phyloP scores from a whole-genome alignment of 2,888 invertebrate genomes.

The Bhutanitis thaidina region DNA sequence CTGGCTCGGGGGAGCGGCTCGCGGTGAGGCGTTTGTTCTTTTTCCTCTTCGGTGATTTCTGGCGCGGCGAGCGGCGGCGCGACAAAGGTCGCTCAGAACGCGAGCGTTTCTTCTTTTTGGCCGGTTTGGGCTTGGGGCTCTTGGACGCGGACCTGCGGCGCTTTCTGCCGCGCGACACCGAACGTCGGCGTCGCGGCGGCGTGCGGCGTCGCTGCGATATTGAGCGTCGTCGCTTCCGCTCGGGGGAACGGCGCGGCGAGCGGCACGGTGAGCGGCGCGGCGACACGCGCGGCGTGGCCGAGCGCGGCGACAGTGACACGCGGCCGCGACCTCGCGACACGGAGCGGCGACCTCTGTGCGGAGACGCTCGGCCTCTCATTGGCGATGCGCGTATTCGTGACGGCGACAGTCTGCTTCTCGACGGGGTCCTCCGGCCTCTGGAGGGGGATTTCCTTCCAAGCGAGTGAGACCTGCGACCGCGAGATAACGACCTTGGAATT shows the following conservation, averaged over 20 bases:
- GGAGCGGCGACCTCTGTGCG: constrained; percentile 21
- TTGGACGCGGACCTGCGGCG: constrained; percentile 40
- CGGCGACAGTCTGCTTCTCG: constrained; percentile 12
- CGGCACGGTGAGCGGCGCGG: constrained; percentile 37
- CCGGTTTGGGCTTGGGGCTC: constrained; percentile 40
- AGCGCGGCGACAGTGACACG: constrained; percentile 25
- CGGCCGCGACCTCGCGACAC: no score
- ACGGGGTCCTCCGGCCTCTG: constrained; percentile 11
- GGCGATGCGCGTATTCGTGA: constrained; percentile 27
- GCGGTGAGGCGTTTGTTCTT: constrained; percentile 45
- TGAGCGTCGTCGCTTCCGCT: constrained; percentile 33
- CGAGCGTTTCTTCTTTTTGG: constrained; percentile 52
- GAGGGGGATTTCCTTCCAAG: constrained; percentile 28
- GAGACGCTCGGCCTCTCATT: constrained; percentile 25
- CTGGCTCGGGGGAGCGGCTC: constrained; percentile 35
- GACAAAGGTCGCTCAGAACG: constrained; percentile 38
- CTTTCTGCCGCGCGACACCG: constrained; percentile 37
- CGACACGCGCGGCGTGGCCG: constrained; percentile 26
- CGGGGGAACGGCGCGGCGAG: constrained; percentile 33
- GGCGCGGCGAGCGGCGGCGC: constrained; percentile 41
- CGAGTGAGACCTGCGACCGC: constrained; percentile 26
- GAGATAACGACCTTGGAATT: constrained; percentile 32
- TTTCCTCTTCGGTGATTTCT: constrained; percentile 51
- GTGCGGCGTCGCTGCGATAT: constrained; percentile 24
- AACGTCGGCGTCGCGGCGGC: constrained; percentile 35